Evolutionary conservation across 2,113 vertebrate species (phyloP).

Genomic region (Suricata suricatta): DNA sequence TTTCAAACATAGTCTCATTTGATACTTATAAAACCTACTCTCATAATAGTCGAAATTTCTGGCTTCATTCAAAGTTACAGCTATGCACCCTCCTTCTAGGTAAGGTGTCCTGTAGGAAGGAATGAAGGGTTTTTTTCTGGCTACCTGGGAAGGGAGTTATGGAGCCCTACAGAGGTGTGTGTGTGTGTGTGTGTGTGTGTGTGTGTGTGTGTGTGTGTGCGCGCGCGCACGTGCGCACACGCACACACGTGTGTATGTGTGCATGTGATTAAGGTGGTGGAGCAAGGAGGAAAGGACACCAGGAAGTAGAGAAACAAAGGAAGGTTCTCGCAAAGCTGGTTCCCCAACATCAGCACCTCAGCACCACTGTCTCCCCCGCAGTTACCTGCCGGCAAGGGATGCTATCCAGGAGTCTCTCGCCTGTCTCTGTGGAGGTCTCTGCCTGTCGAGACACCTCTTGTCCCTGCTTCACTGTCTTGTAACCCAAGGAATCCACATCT

Average conservation of each 20-base stretch:
- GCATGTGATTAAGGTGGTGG: not conserved
- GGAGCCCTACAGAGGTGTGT: not conserved
- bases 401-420: accelerated
- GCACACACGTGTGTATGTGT: too few species aligned
- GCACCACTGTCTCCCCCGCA: not conserved
- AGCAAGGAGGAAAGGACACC: not conserved
- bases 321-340: not conserved
- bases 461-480: not conserved
- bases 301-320: not conserved
- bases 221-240: too few species aligned
- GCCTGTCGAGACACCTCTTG: not conserved
- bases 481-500: not conserved
- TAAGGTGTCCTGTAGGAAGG: not conserved
- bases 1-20: not conserved
- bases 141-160: too few species aligned
- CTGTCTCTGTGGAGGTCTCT: not conserved
- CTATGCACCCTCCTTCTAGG: not conserved
- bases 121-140: not conserved
- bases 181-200: too few species aligned
- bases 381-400: too few species aligned
- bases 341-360: not conserved
- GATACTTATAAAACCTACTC: not conserved
- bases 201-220: not conserved
- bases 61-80: not conserved
- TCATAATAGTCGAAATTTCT: not conserved